Conservation (phyloP, 2,797 vertebrate genomes). For the Bucorvus abyssinicus region DNA sequence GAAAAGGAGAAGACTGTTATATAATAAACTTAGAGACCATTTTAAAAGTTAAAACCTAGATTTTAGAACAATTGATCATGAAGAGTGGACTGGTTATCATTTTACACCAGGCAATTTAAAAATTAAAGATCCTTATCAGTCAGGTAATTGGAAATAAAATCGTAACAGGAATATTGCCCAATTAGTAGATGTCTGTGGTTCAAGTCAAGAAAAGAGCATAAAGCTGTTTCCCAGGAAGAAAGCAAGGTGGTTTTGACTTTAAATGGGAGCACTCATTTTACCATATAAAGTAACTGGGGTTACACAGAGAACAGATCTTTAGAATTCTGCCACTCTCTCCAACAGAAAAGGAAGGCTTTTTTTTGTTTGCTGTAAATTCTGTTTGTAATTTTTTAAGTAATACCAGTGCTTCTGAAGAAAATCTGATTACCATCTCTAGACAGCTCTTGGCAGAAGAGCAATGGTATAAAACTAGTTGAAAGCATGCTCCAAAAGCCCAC, state of each 20-base stretch:
- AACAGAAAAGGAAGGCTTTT: background rate
- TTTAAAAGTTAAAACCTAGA: background rate
- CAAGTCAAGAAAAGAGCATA: background rate
- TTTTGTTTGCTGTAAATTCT: background rate
- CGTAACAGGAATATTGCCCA: background rate
- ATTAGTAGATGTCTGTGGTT: background rate
- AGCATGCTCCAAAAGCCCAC: background rate
- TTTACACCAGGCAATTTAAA: background rate
- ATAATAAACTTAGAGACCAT: background rate
- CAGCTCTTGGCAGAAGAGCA: background rate
- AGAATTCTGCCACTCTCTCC: background rate
- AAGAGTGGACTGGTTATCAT: background rate
- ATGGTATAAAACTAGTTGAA: background rate
- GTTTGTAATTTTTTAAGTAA: background rate
- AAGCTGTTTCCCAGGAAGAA: background rate
- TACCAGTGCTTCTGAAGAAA: background rate
- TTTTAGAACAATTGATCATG: background rate
- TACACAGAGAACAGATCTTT: background rate
- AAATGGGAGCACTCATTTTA: background rate
- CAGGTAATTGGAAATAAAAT: background rate
- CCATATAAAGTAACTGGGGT: background rate
- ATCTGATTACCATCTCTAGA: background rate
- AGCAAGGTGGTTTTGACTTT: background rate
- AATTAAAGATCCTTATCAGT: background rate
- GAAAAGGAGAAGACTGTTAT: background rate